Evolutionary conservation across 2,888 invertebrate species (phyloP), one percentile per base, ranked within the genome.

Genomic region (Colostygia pectinataria): DNA sequence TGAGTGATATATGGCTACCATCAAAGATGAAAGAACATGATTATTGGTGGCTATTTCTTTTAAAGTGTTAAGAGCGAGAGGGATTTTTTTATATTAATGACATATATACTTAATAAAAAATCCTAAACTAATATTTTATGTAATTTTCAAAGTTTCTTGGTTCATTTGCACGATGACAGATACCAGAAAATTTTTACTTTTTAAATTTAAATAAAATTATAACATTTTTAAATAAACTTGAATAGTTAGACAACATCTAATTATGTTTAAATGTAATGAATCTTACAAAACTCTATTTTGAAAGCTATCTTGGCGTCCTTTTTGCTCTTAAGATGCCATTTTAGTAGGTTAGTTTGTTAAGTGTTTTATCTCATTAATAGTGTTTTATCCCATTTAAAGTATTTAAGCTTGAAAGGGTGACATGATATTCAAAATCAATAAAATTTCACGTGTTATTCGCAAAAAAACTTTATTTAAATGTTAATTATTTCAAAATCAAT

Each of bases 351-450:
- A 48, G 31, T 37, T 25, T 37, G 23, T 37, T 23, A 28, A 43
- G 43, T 37, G 31, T 50, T 39, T n/a, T n/a, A n/a, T 33, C 34
- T 34, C 29, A 28, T 28, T 15, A n/a, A 27, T 29, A 18, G 25
- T 27, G n/a, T n/a, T n/a, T n/a, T n/a, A n/a, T n/a, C n/a, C n/a
- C n/a, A n/a, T n/a, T n/a, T n/a, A n/a, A n/a, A 10, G 27, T 37
- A 24, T 12, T 18, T 40, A 44, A 31, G 31, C 24, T 36, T 44
- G 40, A 29, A 25, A 38, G n/a, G 25, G 44, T 44, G 50, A 44
- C 43, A 48, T 48, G 37, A 36, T 36, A 41, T 36, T 2, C 18
- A 38, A 18, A 13, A n/a, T n/a, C 8, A 23, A 14, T 24, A 33
- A 15, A 18, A 9, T 12, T 33, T 28, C 4, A 42, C 9, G 13